Base-by-base conservation (phyloP, 2,113 vertebrate species). In the Hydrolagus affinis region DNA sequence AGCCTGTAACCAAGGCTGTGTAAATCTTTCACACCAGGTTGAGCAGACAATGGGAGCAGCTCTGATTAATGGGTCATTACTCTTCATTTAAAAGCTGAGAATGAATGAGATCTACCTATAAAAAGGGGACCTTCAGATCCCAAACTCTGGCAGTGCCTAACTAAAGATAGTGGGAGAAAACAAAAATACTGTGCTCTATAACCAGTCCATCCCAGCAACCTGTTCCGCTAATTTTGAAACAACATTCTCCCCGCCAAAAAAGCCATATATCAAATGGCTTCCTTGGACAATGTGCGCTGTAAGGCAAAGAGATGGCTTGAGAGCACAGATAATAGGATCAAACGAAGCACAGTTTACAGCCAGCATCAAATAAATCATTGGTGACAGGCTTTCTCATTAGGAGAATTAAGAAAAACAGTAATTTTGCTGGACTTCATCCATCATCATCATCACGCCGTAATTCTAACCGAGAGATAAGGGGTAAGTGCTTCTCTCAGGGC, bases 361-460 rank as follows among this genome's bases (percentile, higher is more conserved):
- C 78, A 66, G 60, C 21, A 83, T 83, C 78, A 83, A 83, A 83
- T 83, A 83, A 83, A 83, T 83, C 78, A 83, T 62, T 66, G 78
- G 12, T 83, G 78, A 83, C 78, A 83, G 78, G 60, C 78, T 83
- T 83, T 83, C 78, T 83, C 78, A 83, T 68, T 83, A 83, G 66
- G 60, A 83, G 78, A 83, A 83, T 83, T 83, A 83, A 83, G 78
- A 83, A 83, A 83, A 83, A 83, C 62, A 83, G 78, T 83, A 83
- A 83, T 83, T 83, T 83, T 62, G 4, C 23, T 83, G 78, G 78
- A 83, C 78, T 83, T 83, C 78, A 83, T 83, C 78, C 78, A 83
- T 83, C 78, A 83, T 83, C 78, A 83, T 68, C 25, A 25, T n/a
- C n/a, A n/a, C n/a, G n/a, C n/a, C 25, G 23, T 83, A 83, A 68